Evolutionary conservation across 2,888 invertebrate species (phyloP).

Genomic region (Pseudeuparius sepicola): DNA sequence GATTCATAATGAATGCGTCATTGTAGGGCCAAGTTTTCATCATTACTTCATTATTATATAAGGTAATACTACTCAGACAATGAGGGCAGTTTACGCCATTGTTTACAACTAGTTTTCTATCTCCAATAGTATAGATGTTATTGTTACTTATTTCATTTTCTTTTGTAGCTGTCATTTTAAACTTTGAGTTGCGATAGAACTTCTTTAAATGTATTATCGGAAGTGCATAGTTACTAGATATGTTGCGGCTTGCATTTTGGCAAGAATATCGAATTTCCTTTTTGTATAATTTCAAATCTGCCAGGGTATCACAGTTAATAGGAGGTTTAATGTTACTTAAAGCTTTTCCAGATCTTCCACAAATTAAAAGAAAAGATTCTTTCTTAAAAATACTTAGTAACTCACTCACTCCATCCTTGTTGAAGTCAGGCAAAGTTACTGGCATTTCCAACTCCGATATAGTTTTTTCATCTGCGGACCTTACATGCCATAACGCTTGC

Average conservation of each 20-base stretch:
- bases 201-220: not conserved
- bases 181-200: not conserved
- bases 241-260: constrained; percentile 3
- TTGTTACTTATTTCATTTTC: not conserved
- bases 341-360: constrained; percentile 58
- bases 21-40: constrained; percentile 48
- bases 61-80: constrained; percentile 14
- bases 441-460: constrained; percentile 58
- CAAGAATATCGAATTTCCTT: constrained; percentile 18
- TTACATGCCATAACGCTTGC: constrained; percentile 48
- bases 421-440: constrained; percentile 58
- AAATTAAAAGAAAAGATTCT: constrained; percentile 52
- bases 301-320: constrained; percentile 19
- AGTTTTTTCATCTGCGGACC: constrained; percentile 45
- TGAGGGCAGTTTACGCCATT: constrained; percentile 17
- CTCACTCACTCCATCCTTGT: constrained; percentile 61
- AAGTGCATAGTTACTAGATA: not conserved
- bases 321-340: constrained; percentile 45
- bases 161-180: constrained; percentile 12
- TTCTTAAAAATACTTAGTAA: constrained; percentile 47
- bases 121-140: constrained; percentile 12
- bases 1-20: constrained; percentile 62
- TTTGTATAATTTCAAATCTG: constrained; percentile 12
- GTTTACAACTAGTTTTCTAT: constrained; percentile 13
- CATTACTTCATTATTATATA: constrained; percentile 22